Conservation (phyloP, 2,888 invertebrate genomes). For the Osmoderma eremita region DNA sequence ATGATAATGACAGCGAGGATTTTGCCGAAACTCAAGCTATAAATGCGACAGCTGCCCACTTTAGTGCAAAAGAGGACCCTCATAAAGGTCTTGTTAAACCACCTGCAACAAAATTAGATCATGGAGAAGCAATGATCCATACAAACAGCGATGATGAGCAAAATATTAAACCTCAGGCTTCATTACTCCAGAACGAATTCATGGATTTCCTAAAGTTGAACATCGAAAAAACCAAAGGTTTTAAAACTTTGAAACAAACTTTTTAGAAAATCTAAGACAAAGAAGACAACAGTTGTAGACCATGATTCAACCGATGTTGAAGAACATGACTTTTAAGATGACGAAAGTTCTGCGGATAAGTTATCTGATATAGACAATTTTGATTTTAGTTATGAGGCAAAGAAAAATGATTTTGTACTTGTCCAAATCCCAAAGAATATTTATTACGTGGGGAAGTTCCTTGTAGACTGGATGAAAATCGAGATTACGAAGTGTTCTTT, state of each 20-base stretch:
- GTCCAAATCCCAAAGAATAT: too few relatives aligned
- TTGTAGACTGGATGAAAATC: too few relatives aligned
- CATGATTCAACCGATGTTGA: too few relatives aligned
- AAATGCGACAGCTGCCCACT: neutral
- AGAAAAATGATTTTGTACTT: too few relatives aligned
- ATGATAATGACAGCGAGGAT: constrained; percentile 1
- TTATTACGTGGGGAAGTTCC: too few relatives aligned
- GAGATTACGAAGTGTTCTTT: too few relatives aligned
- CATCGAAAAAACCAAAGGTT: neutral
- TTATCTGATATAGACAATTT: too few relatives aligned
- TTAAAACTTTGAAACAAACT: neutral
- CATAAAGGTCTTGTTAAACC: neutral
- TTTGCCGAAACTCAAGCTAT: constrained; percentile 1
- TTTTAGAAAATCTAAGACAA: neutral
- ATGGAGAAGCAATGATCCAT: neutral
- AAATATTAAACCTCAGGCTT: neutral
- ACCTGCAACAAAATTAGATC: neutral
- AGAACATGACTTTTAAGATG: too few relatives aligned
- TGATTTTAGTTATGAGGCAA: too few relatives aligned
- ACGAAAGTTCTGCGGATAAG: too few relatives aligned
- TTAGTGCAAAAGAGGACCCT: neutral
- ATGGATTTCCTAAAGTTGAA: neutral
- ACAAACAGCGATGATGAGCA: neutral
- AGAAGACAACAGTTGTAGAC: neutral
- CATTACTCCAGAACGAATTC: constrained; percentile 6